Conservation (phyloP, 2,797 vertebrate species). For the Catharus ustulatus region DNA sequence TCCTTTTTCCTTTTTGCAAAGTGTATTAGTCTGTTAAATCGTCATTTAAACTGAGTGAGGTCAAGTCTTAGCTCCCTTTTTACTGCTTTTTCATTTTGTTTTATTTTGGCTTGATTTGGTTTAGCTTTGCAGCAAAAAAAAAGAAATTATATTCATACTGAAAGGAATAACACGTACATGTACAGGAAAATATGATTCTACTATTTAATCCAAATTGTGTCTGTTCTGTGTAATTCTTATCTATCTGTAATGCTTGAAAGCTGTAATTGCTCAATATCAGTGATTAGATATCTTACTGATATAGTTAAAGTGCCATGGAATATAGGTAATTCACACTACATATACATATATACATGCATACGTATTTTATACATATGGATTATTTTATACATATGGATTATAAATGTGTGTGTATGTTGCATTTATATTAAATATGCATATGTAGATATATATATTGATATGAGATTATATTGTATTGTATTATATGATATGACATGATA, state of each 20-base stretch:
- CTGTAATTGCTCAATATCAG: background rate
- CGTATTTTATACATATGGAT: no score
- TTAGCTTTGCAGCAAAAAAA: background rate
- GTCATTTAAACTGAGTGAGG: background rate
- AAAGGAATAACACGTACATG: background rate
- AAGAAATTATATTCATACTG: background rate
- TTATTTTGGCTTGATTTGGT: background rate
- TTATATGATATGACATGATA: no score
- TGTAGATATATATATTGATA: no score
- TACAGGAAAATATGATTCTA: background rate
- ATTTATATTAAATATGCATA: no score
- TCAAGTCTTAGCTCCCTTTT: background rate
- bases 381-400: background rate
- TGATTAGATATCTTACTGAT: background rate
- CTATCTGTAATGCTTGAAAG: background rate
- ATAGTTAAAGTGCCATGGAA: background rate
- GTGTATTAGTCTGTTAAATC: background rate
- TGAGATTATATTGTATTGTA: background rate
- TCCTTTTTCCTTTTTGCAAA: background rate
- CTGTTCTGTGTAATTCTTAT: background rate
- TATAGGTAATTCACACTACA: background rate
- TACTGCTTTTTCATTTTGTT: rapidly evolving
- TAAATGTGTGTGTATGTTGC: no score
- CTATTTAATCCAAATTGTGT: background rate
- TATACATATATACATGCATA: background rate